Evolutionary conservation across 2,797 vertebrate genomes (phyloP).

Genomic region (Otolemur crassicaudatus): DNA sequence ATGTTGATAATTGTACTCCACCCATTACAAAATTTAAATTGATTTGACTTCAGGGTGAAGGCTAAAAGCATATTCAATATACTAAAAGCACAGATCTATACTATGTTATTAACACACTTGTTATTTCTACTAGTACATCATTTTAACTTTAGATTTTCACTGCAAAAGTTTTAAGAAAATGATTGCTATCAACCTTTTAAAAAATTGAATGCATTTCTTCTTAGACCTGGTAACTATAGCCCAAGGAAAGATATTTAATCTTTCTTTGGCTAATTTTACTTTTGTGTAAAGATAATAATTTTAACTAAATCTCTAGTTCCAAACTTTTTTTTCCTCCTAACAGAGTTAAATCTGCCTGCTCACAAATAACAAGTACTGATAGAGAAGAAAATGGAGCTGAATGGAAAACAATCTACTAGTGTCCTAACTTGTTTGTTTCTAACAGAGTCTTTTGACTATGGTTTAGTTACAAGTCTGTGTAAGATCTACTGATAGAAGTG

Average conservation of each 20-base stretch:
- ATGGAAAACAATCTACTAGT: neutral
- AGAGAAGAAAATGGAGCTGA: neutral
- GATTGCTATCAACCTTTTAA: slow-evolving; percentile 56
- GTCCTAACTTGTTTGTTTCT: neutral
- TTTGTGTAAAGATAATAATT: neutral
- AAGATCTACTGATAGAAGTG: neutral
- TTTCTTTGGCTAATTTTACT: slow-evolving; percentile 20
- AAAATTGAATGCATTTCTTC: neutral
- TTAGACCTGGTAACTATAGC: neutral
- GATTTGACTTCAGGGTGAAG: slow-evolving; percentile 62
- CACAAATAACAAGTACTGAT: neutral
- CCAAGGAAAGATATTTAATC: neutral
- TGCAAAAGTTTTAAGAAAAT: slow-evolving; percentile 44
- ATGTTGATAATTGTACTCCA: slow-evolving; percentile 31
- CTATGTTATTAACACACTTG: slow-evolving; percentile 6
- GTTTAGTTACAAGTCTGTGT: neutral
- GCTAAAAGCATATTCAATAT: slow-evolving; percentile 59
- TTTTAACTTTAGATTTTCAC: slow-evolving; percentile 49
- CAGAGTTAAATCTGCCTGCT: neutral
- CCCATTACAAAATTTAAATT: slow-evolving; percentile 60
- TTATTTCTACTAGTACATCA: slow-evolving; percentile 52
- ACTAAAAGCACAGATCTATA: slow-evolving; percentile 68
- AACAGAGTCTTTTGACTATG: no score
- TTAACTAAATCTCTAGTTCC: neutral
- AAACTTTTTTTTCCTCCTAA: neutral